A percentile compares a stretch with the other conserved stretches of the same genome.
Evolutionary conservation across 2,888 invertebrate genomes (phyloP).

Genomic region (Taenaris catops): DNA sequence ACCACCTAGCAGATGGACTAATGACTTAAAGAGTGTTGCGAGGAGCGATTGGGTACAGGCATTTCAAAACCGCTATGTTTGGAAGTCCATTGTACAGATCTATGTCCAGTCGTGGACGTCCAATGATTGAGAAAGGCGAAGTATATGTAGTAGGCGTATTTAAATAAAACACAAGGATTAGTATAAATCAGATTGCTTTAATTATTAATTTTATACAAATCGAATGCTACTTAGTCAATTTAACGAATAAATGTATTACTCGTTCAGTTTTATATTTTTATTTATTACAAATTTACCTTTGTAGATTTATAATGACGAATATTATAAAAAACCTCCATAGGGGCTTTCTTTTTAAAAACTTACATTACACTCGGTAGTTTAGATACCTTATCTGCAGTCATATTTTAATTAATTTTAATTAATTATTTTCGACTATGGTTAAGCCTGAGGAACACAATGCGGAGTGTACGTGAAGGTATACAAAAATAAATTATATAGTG

Average conservation of each 20-base stretch:
- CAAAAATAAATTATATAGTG: constrained; percentile 30
- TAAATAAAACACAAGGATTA: constrained; percentile 60
- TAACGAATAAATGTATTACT: constrained; percentile 76
- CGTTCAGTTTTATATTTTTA: constrained; percentile 57
- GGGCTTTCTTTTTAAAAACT: constrained; percentile 71
- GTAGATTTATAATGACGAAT: constrained; percentile 60
- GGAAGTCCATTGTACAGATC: no score
- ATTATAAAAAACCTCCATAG: constrained; percentile 78
- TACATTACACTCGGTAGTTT: constrained; percentile 70
- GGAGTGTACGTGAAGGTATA: constrained; percentile 41
- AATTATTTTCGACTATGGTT: constrained; percentile 56
- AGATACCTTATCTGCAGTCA: constrained; percentile 72
- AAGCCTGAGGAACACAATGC: constrained; percentile 67
- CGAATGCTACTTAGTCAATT: constrained; percentile 79
- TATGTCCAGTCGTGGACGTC: no score
- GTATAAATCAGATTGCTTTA: constrained; percentile 81
- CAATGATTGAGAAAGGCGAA: no score
- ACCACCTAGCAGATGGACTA: no score
- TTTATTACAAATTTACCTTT: constrained; percentile 74
- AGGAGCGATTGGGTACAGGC: no score
- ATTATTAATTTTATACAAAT: constrained; percentile 80
- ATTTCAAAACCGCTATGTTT: no score
- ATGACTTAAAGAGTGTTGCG: no score
- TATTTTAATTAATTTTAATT: constrained; percentile 53
- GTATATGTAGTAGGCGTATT: no score